Base-by-base conservation (phyloP, 2,888 invertebrate species). In the Zonitis immaculata region DNA sequence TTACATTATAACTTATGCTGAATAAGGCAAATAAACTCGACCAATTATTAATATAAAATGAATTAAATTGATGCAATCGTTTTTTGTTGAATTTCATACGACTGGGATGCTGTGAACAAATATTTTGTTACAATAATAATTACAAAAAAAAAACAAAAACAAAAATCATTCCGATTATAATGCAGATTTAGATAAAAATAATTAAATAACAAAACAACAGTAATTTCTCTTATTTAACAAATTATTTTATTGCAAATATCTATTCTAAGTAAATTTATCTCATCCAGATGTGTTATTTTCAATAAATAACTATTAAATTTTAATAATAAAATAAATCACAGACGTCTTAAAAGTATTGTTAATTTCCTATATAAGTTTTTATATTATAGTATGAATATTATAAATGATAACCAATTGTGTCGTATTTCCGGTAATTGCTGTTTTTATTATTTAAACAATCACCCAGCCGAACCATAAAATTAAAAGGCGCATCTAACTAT, bases 371-470 rank as follows among this genome's bases (percentile, higher is more conserved):
- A n/a, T n/a, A n/a, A n/a, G n/a, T n/a, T n/a, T n/a, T n/a, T n/a
- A n/a, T n/a, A n/a, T n/a, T n/a, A n/a, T n/a, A n/a, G n/a, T n/a
- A n/a, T n/a, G n/a, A n/a, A 45, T 39, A 20, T 18, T 50, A 44
- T 52, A 54, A 54, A 54, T 50, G 59, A 52, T 56, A 56, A 51
- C 45, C 51, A 54, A 59, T 57, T 57, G 56, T 56, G 54, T 54
- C 50, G 54, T 48, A 54, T 57, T 57, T 59, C 59, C 59, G 56
- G 59, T 51, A 50, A 54, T 57, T 56, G 39, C 20, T 11, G 11
- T 9, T 18, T 35, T n/a, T 30, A 4, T 3, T 53, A 43, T 39
- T 52, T 35, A 46, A 44, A 47, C 44, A 51, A 59, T 52, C 56
- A 54, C 28, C 52, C 54, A 54, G 51, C 51, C 58, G 54, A 43